A percentile compares a stretch with the other conserved stretches of the same genome.
Conservation (phyloP, 1,140 invertebrate species). For the Drosophila elegans region DNA sequence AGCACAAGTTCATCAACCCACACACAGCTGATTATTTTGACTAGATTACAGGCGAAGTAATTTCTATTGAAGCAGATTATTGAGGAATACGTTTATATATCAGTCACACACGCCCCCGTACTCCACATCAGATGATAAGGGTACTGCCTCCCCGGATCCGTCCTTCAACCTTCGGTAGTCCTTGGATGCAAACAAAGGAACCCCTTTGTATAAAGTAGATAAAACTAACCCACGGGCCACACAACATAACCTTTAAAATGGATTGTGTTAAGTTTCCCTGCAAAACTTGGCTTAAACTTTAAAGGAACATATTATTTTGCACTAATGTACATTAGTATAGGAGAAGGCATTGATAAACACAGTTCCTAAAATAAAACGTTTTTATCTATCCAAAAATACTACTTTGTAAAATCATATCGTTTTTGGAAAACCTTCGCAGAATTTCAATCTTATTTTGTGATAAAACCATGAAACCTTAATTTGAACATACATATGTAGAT, state of each 20-base stretch:
- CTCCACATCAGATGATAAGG: conserved; percentile 21
- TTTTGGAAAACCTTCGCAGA: no score
- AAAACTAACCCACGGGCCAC: conserved; percentile 9
- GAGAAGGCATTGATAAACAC: no score
- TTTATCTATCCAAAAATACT: no score
- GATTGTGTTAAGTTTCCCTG: neutral
- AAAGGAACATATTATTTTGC: no score
- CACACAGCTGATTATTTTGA: conserved; percentile 36
- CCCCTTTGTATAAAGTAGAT: conserved; percentile 3
- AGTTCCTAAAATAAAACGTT: no score
- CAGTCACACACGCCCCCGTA: conserved; percentile 28
- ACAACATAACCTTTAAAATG: neutral
- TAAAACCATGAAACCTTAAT: no score
- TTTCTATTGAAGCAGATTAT: conserved; percentile 35
- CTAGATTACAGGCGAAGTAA: conserved; percentile 24
- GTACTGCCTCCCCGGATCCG: neutral
- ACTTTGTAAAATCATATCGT: no score
- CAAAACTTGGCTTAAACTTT: no score
- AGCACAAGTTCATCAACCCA: conserved; percentile 44
- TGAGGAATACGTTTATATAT: conserved; percentile 3
- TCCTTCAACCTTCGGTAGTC: conserved; percentile 31
- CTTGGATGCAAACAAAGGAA: conserved; percentile 35
- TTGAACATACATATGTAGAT: no score
- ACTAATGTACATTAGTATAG: no score
- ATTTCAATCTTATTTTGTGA: no score